Base-by-base conservation (phyloP, 1,140 invertebrate species). In the Trachymyrmex cornetzi region DNA sequence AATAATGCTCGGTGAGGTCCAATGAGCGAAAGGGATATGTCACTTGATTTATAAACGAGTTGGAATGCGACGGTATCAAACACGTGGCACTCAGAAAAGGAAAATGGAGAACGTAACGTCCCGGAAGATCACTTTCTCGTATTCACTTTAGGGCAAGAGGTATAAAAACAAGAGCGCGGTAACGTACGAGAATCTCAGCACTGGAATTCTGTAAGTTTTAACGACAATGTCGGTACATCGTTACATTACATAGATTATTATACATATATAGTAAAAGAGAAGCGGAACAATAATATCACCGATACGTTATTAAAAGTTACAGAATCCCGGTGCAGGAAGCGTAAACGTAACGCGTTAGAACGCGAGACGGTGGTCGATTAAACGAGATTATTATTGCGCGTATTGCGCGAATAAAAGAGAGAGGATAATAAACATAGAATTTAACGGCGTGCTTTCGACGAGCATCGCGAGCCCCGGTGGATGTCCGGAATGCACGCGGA, bases 401-500 rank as follows among this genome's bases (percentile, higher is more conserved):
- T 50, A 38, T 24, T n/a, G 34, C 53, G 24, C 38, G 44, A 50
- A 30, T 61, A 50, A 61, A 61, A 14, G 12, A 7, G 27, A 30
- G 50, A 16, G 4, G 24, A 48, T 19, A 50, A 61, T 74, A 55
- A 53, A 74, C 38, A 27, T 7, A 24, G 24, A 19, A 61, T 84
- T 24, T 1, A 48, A 82, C 30, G 38, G n/a, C 53, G 50, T 57
- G 27, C 7, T n/a, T 16, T 55, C 27, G 53, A 71, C 24, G 66
- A 57, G 0, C 34, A 44, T 71, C 64, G 48, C 79, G 24, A 6
- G 44, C 12, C 30, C 30, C 16, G 30, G 30, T 38, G 16, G 24
- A 50, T 27, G 79, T 63, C 57, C 77, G 59, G 74, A 75, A 85
- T 77, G 63, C 74, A 67, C 38, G 66, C 66, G 66, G 66, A 69